Conservation (phyloP, 2,113 vertebrate genomes). For the Gorsachius goisagi region DNA sequence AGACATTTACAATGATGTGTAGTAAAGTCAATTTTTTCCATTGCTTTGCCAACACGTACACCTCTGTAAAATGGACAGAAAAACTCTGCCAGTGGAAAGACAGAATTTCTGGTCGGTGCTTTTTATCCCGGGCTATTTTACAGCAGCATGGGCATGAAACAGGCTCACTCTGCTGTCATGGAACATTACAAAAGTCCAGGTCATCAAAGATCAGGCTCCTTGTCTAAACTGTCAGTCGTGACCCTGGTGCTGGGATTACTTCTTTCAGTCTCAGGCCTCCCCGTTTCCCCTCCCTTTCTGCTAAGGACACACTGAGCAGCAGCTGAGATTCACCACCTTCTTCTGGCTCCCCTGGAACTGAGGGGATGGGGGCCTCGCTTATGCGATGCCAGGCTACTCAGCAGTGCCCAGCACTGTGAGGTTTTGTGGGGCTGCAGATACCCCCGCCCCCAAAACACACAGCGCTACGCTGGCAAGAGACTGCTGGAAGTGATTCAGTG, state of each 20-base stretch:
- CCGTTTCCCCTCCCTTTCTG: background rate
- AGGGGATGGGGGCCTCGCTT: background rate
- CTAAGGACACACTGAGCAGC: background rate
- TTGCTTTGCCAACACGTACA: background rate
- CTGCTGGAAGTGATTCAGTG: background rate
- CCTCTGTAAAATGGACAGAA: background rate
- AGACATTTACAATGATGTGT: background rate
- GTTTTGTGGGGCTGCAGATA: background rate
- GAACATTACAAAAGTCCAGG: background rate
- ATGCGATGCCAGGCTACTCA: background rate
- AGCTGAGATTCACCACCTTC: background rate
- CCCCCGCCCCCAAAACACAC: background rate
- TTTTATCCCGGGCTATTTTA: background rate
- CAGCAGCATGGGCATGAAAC: background rate
- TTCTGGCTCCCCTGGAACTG: background rate
- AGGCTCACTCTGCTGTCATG: background rate
- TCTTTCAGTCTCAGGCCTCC: background rate
- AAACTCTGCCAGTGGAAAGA: background rate
- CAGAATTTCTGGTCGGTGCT: background rate
- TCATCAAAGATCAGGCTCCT: background rate
- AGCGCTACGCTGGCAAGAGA: background rate
- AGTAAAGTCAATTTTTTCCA: background rate
- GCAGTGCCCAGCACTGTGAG: accelerated
- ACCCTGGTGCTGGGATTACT: background rate
- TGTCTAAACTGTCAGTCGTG: background rate